Percentiles rank a stretch among this genome's conserved stretches.
Evolutionary conservation across 1,140 invertebrate genomes (phyloP).

Genomic region (Ostrea edulis): DNA sequence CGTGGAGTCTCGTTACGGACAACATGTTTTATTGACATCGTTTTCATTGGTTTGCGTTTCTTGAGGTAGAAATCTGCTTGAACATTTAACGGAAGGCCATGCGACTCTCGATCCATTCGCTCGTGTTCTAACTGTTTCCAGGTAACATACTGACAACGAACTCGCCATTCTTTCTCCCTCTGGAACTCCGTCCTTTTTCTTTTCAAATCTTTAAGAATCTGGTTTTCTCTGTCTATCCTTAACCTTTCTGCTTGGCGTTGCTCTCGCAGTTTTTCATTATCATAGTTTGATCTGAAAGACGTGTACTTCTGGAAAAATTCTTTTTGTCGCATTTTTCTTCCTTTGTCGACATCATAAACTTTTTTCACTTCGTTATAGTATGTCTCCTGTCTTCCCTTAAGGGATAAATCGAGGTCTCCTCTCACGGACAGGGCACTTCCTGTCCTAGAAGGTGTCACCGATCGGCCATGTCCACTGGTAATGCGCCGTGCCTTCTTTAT

Average conservation of each 20-base stretch:
- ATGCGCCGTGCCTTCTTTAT: not conserved
- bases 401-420: not conserved
- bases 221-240: not conserved
- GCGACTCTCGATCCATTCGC: not conserved
- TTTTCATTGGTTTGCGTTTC: not conserved
- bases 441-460: not conserved
- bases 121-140: not conserved
- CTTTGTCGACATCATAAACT: not conserved
- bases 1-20: not conserved
- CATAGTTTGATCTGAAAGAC: not conserved
- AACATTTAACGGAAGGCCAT: conserved; percentile 13
- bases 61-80: conserved; percentile 23
- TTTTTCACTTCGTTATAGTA: not conserved
- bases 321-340: not conserved
- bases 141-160: not conserved
- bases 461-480: not conserved
- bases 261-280: not conserved
- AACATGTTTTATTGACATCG: not conserved
- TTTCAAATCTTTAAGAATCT: not conserved
- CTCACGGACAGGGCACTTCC: not conserved
- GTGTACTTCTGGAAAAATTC: not conserved
- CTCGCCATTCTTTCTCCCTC: conserved; percentile 7
- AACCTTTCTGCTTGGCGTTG: not conserved
- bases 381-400: not conserved
- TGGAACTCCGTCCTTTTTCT: conserved; percentile 4